Conservation (phyloP, 2,797 vertebrate species). For the Odontamblyopus rebecca region DNA sequence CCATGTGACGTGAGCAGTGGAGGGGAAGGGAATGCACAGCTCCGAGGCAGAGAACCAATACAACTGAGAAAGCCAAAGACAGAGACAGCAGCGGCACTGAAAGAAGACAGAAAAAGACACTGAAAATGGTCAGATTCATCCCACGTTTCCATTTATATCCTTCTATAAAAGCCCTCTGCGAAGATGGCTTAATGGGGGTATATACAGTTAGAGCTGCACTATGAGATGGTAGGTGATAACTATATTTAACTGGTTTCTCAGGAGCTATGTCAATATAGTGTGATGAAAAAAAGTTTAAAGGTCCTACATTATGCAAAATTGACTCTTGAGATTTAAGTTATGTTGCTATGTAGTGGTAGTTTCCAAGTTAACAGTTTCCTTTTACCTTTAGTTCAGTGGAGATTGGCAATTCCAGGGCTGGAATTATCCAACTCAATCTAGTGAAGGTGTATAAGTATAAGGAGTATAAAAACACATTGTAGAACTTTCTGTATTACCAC, state of each 20-base stretch:
- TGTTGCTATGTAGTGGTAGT: no score
- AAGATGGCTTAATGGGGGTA: slow-evolving; percentile 14
- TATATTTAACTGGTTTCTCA: neutral
- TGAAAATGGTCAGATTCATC: slow-evolving; percentile 29
- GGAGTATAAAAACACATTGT: no score
- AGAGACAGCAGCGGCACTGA: slow-evolving; percentile 17
- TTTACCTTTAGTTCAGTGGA: no score
- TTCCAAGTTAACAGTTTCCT: no score
- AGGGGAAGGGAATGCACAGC: slow-evolving; percentile 67
- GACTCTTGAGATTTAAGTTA: no score
- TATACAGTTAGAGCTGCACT: neutral
- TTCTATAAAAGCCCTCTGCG: slow-evolving; percentile 32
- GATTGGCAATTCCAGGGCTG: no score
- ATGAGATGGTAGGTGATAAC: neutral
- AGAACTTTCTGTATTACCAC: no score
- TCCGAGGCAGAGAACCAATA: slow-evolving; percentile 58
- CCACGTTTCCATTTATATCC: slow-evolving; percentile 42
- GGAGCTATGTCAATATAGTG: neutral
- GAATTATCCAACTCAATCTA: no score
- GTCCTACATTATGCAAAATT: no score
- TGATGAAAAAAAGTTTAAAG: no score
- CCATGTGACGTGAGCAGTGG: slow-evolving; percentile 70
- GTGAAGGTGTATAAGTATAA: no score
- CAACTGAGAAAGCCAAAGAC: slow-evolving; percentile 29
- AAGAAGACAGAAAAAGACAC: slow-evolving; percentile 33